Evolutionary conservation across 2,797 vertebrate genomes (phyloP).

Genomic region (Mormyrus hasselquistii): DNA sequence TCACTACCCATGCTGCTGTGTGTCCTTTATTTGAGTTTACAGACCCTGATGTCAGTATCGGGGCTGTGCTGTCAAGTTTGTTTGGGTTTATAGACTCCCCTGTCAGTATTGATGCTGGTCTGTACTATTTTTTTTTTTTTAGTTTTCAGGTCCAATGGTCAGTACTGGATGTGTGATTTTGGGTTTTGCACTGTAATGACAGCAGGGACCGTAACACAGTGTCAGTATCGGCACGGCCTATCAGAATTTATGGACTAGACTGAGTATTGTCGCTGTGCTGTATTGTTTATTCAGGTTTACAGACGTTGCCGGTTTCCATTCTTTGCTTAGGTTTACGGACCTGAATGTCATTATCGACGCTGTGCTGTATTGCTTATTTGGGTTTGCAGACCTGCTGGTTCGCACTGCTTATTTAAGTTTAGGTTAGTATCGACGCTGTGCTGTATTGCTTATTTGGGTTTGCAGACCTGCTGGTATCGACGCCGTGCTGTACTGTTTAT

Average conservation of each 20-base stretch:
- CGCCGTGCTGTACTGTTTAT: background rate
- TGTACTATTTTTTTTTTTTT: background rate
- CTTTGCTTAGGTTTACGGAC: background rate
- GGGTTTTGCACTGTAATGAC: background rate
- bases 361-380: background rate
- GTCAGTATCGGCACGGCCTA: background rate
- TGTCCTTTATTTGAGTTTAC: background rate
- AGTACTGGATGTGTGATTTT: background rate
- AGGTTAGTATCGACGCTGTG: background rate
- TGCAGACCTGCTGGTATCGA: background rate
- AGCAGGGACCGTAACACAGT: background rate
- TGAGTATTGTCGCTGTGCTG: background rate
- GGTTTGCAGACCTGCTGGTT: background rate
- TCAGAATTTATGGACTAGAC: background rate
- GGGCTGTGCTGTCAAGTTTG: background rate
- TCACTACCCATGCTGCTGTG: background rate
- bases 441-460: background rate
- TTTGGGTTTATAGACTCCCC: background rate
- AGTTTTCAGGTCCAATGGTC: background rate
- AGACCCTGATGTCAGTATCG: background rate
- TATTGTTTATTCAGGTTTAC: background rate
- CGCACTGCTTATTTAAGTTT: too few species aligned
- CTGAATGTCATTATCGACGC: background rate
- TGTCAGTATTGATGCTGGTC: background rate
- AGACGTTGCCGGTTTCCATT: background rate